Base-by-base conservation (phyloP, 2,113 vertebrate genomes). In the Coregonus clupeaformis region DNA sequence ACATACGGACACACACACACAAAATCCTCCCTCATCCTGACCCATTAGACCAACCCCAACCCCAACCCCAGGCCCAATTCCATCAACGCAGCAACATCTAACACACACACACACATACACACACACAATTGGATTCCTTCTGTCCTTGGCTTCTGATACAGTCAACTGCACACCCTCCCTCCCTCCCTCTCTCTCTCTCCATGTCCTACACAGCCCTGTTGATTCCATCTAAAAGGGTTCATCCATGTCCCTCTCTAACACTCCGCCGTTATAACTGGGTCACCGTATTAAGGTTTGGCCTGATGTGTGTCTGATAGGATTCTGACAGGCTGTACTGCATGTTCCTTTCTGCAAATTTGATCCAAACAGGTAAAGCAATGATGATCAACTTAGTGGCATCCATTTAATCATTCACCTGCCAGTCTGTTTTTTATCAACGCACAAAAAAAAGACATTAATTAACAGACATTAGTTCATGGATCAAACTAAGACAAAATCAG, bases 71-170 rank as follows among this genome's bases (percentile, higher is more conserved):
- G 71, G 55, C 76, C 27, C 70, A 13, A 72, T 16, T 36, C 57
- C 76, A 76, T 4, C 73, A 74, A 72, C 69, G 76, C 64, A 47
- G 25, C 84, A 80, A 89, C 79, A 82, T 86, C 85, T 63, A 85
- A 69, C 64, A 67, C 60, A 80, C 76, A 79, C 77, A 73, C 59
- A 36, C 18, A 5, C 65, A 73, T n/a, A n/a, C n/a, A n/a, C 49
- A 52, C 36, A 42, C 36, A 42, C 36, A 42, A 85, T 67, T 75
- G 73, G 25, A 75, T 77, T 74, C 11, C 13, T 16, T 42, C 55
- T 20, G 22, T 72, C 63, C 69, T 67, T 30, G 25, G 20, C 22
- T 25, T 36, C 22, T 20, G 25, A 71, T 57, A 11, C 57, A 68
- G 70, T 64, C 18, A 4, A 5, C 4, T 47, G 6, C 42, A 6